phyloP scores from a whole-genome alignment of 1,140 invertebrate genomes.

The Venturia canescens region DNA sequence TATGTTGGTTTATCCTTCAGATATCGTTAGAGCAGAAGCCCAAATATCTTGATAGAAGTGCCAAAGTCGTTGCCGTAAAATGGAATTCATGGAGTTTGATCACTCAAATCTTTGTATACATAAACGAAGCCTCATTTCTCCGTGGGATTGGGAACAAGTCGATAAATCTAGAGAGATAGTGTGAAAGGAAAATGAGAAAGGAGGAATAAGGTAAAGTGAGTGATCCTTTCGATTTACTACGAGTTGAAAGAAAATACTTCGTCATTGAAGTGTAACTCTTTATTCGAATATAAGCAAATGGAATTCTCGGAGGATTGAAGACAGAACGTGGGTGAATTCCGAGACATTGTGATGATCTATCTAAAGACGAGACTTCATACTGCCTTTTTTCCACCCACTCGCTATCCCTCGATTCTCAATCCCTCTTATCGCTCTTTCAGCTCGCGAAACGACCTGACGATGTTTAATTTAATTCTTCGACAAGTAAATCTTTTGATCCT shows the following conservation, averaged over 20 bases:
- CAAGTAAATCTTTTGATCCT: neutral
- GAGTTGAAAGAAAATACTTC: constrained; percentile 26
- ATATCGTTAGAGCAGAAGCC: no score
- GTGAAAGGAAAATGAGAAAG: neutral
- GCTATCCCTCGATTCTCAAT: constrained; percentile 3
- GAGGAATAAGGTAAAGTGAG: neutral
- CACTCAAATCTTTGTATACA: constrained; percentile 9
- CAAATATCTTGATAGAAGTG: no score
- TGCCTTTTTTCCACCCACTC: constrained; percentile 6
- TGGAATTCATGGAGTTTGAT: neutral
- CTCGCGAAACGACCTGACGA: neutral
- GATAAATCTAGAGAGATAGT: constrained; percentile 6
- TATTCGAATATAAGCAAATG: constrained; percentile 24
- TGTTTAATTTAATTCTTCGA: constrained; percentile 4
- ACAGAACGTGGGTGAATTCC: constrained; percentile 6
- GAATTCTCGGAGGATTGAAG: constrained; percentile 11
- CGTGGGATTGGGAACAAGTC: neutral
- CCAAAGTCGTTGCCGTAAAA: no score
- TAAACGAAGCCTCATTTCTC: constrained; percentile 4
- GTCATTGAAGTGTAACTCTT: constrained; percentile 20
- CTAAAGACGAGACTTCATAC: neutral
- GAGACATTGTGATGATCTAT: constrained; percentile 9
- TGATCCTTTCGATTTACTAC: neutral
- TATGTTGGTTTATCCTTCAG: no score
- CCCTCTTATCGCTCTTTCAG: constrained; percentile 15